Evolutionary conservation across 2,113 vertebrate genomes (phyloP).

Genomic region (Phocoena sinus): DNA sequence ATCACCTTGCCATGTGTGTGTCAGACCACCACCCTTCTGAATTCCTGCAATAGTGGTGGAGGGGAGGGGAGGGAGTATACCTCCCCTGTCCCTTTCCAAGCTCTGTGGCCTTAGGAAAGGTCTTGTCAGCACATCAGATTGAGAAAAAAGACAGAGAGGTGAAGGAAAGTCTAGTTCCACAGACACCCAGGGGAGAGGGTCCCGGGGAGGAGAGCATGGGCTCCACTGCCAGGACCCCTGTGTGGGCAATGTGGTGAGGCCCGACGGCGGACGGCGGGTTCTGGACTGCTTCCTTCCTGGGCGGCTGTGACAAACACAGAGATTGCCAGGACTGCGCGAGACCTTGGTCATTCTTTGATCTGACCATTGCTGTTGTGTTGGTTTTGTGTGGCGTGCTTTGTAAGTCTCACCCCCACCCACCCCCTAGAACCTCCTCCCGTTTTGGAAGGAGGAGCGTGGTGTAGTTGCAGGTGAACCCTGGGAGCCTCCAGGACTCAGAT

Average conservation of each 20-base stretch:
- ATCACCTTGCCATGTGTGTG: not conserved
- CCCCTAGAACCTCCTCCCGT: not conserved
- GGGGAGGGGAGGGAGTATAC: not conserved
- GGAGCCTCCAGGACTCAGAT: not conserved
- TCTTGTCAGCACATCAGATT: not conserved
- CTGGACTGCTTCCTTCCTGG: not conserved
- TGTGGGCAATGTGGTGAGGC: not conserved
- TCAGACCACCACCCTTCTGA: not conserved
- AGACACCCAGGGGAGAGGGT: not conserved
- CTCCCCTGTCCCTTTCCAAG: not conserved
- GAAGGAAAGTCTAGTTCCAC: too few species aligned
- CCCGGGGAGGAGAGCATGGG: not conserved
- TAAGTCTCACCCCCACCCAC: not conserved
- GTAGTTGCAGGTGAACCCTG: not conserved
- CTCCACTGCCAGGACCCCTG: fast-evolving
- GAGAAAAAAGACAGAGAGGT: not conserved
- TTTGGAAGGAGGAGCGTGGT: not conserved
- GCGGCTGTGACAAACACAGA: not conserved
- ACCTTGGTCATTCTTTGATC: not conserved
- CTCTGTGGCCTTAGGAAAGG: not conserved
- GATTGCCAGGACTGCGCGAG: not conserved
- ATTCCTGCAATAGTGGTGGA: not conserved
- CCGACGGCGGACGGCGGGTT: fast-evolving
- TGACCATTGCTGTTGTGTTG: not conserved
- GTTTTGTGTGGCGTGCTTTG: not conserved